These are phyloP conservation scores for Psophia crepitans DNA, from an alignment of 2,113 vertebrate genomes.

Conservation along the genomic window DNA sequence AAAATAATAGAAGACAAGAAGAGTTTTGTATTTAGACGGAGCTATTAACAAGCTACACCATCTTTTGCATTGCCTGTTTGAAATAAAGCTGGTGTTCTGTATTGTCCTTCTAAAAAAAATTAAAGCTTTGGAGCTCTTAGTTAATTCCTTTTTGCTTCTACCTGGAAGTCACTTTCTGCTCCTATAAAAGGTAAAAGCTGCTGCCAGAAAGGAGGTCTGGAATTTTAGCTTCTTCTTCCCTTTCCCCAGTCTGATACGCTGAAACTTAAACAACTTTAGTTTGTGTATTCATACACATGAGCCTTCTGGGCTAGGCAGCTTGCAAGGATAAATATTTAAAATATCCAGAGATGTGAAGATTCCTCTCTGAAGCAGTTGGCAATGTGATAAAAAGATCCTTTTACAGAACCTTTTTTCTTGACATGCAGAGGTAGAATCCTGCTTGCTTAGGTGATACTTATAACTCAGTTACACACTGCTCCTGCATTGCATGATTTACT, in stretches of 20 bases:
- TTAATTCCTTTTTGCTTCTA: not conserved
- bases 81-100: not conserved
- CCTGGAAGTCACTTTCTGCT: not conserved
- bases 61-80: not conserved
- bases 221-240: not conserved
- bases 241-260: not conserved
- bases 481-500: not conserved
- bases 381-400: not conserved
- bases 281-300: not conserved
- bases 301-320: not conserved
- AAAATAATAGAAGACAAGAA: not conserved
- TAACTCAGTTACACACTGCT: not conserved
- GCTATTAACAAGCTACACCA: not conserved
- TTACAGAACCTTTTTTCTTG: not conserved
- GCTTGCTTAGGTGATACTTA: not conserved
- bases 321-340: constrained; percentile 36
- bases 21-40: not conserved
- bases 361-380: not conserved
- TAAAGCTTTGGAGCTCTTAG: not conserved
- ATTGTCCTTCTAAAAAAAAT: not conserved
- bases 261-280: constrained; percentile 1
- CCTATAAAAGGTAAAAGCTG: not conserved
- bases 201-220: not conserved
- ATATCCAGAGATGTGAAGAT: not conserved
- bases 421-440: not conserved